Evolutionary conservation across 1,140 invertebrate species (phyloP).

Genomic region (Arctopsyche grandis): DNA sequence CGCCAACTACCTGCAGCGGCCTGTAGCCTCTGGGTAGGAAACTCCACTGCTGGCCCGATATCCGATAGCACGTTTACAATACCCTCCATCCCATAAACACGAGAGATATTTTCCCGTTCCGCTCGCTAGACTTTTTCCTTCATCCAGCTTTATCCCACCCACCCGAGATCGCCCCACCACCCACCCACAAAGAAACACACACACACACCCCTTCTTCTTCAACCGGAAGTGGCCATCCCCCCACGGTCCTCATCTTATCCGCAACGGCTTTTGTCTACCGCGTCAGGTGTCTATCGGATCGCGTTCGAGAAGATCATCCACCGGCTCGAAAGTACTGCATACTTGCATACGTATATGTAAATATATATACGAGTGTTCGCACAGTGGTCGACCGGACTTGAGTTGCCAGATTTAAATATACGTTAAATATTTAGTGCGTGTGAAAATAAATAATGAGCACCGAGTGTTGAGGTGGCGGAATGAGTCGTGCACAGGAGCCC

Average conservation of each 20-base stretch:
- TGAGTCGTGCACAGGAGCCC: too few relatives aligned
- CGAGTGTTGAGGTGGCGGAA: too few relatives aligned
- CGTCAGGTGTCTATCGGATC: background rate
- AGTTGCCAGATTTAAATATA: too few relatives aligned
- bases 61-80: conserved; percentile 49
- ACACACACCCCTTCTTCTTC: background rate
- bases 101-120: conserved; percentile 47
- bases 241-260: background rate
- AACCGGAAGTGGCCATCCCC: background rate
- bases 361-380: background rate
- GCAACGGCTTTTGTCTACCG: background rate
- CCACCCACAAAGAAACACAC: background rate
- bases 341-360: background rate
- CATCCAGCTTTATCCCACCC: background rate
- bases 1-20: conserved; percentile 33
- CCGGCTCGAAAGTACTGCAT: background rate
- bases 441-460: too few relatives aligned
- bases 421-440: too few relatives aligned
- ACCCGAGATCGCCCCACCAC: background rate
- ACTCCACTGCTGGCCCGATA: conserved; percentile 40
- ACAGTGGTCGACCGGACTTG: too few relatives aligned
- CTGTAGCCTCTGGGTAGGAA: conserved; percentile 36
- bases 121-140: conserved; percentile 17
- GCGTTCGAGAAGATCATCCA: background rate
- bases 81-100: conserved; percentile 41